A percentile compares a stretch with the other conserved stretches of the same genome.
Conservation (phyloP, 1,140 invertebrate genomes). For the Goniozus legneri region DNA sequence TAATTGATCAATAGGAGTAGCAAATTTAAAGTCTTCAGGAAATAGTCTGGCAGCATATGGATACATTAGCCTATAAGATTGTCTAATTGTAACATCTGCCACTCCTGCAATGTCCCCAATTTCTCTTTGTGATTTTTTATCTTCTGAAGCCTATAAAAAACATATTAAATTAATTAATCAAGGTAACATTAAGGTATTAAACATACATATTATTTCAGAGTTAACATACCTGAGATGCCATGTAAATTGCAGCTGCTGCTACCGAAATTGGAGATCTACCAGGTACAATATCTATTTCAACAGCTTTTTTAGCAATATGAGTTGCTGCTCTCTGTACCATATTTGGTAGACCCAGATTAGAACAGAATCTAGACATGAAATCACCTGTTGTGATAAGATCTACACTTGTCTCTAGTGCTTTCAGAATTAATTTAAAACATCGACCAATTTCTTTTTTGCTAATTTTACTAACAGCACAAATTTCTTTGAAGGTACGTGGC, state of each 20-base stretch:
- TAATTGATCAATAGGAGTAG: conserved; percentile 90
- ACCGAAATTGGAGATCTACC: conserved; percentile 99
- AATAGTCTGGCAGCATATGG: conserved; percentile 89
- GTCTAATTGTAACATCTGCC: conserved; percentile 96
- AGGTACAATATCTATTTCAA: conserved; percentile 95
- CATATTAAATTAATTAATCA: too few relatives aligned
- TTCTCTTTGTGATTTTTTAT: conserved; percentile 94
- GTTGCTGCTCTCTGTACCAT: conserved; percentile 94
- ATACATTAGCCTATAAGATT: conserved; percentile 98
- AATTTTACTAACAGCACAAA: conserved; percentile 97
- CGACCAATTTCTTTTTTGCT: conserved; percentile 99
- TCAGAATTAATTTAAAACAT: conserved; percentile 92
- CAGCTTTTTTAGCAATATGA: conserved; percentile 93
- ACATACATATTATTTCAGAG: neutral
- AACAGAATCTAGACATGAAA: conserved; percentile 94
- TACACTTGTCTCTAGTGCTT: conserved; percentile 91
- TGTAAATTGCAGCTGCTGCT: conserved; percentile 98
- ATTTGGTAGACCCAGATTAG: conserved; percentile 81
- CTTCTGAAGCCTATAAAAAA: conserved; percentile 77
- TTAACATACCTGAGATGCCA: conserved; percentile 86
- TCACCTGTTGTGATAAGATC: conserved; percentile 98
- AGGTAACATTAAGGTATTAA: neutral
- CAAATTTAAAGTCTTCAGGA: conserved; percentile 94
- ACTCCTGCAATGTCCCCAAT: conserved; percentile 99
- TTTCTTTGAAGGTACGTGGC: conserved; percentile 98